Percentiles rank a stretch among this genome's conserved stretches.
Conservation (phyloP, 37 sponge, comb jelly and placozoan species). For the Lycopodina hypogea region DNA sequence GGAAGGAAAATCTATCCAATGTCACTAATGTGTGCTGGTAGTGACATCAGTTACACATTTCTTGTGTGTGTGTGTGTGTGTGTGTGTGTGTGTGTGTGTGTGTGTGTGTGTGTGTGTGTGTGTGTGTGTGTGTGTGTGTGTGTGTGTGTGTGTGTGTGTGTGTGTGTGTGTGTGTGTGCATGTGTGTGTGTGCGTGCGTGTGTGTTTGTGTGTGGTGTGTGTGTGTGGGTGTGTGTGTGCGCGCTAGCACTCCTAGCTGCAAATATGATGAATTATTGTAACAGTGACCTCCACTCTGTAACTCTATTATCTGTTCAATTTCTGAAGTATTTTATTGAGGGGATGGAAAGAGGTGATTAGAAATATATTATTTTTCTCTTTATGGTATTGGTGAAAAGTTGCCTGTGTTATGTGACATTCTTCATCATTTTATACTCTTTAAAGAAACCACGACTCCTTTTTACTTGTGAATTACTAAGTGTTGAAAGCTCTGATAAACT, state of each 20-base stretch:
- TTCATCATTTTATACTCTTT: slow-evolving; percentile 9
- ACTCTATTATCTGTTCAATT: slow-evolving; percentile 41
- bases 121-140: too few species aligned
- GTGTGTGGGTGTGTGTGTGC: too few species aligned
- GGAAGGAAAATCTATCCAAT: slow-evolving; percentile 32
- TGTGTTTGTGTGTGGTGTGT: too few species aligned
- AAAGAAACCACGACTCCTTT: not conserved
- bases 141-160: too few species aligned
- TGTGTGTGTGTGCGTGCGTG: too few species aligned
- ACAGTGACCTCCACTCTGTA: not conserved
- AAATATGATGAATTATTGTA: not conserved
- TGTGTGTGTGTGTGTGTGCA: too few species aligned
- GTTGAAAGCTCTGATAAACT: slow-evolving; percentile 60
- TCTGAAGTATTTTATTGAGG: slow-evolving; percentile 77
- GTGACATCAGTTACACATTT: slow-evolving; percentile 69
- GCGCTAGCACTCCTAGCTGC: slow-evolving; percentile 10
- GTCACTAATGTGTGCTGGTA: slow-evolving; percentile 78
- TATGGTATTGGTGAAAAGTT: not conserved
- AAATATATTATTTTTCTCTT: not conserved
- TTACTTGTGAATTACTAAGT: slow-evolving; percentile 32
- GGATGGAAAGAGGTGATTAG: slow-evolving; percentile 78
- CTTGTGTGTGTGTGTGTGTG: too few species aligned
- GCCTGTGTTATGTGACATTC: not conserved
- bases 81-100: too few species aligned
- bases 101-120: too few species aligned